A percentile compares a stretch with the other conserved stretches of the same genome.
phyloP scores from a whole-genome alignment of 2,113 vertebrate species.

The Phainopepla nitens region DNA sequence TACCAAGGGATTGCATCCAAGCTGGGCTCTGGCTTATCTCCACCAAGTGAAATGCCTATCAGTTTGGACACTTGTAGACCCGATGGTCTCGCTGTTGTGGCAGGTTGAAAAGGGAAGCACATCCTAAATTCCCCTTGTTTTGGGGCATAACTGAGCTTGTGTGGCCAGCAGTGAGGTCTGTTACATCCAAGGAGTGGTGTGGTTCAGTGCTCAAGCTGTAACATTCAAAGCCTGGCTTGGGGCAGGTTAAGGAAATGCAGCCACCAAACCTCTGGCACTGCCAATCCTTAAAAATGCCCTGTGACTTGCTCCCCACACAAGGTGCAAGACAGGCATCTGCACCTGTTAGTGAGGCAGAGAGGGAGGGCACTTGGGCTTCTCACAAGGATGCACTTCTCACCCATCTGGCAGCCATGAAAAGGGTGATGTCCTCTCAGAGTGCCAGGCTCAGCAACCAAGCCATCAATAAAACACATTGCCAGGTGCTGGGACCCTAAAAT shows the following conservation, averaged over 20 bases:
- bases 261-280: background rate
- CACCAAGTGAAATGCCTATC: background rate
- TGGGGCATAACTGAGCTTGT: background rate
- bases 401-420: background rate
- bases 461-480: background rate
- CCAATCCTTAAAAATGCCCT: background rate
- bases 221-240: background rate
- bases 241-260: background rate
- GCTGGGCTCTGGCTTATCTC: background rate
- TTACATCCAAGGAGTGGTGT: background rate
- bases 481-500: background rate
- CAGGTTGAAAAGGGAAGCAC: background rate
- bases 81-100: accelerated
- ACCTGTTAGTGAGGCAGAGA: background rate
- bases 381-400: background rate
- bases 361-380: background rate
- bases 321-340: background rate
- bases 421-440: background rate
- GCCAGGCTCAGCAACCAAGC: background rate
- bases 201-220: background rate
- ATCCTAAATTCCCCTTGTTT: background rate
- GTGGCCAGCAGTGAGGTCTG: background rate
- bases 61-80: background rate
- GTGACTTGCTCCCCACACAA: background rate
- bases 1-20: background rate